Conservation (phyloP, 2,888 invertebrate species). For the Cistogaster globosa region DNA sequence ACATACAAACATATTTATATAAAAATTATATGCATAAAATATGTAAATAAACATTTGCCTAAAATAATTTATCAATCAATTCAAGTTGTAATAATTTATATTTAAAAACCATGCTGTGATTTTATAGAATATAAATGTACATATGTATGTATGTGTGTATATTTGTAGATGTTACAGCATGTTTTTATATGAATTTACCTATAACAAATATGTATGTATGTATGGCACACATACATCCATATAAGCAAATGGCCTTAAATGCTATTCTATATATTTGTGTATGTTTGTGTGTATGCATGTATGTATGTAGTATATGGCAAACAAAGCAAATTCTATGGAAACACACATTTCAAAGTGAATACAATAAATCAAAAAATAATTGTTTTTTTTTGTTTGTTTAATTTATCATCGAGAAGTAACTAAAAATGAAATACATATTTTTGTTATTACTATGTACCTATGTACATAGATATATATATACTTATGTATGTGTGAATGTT, state of each 20-base stretch:
- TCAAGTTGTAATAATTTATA: too few relatives aligned
- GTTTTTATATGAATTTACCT: conserved; percentile 15
- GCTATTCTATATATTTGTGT: neutral
- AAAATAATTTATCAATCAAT: too few relatives aligned
- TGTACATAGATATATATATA: neutral
- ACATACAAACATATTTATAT: neutral
- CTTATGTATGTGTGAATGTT: neutral
- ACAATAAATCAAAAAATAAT: too few relatives aligned
- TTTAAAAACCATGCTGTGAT: neutral
- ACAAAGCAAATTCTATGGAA: conserved; percentile 41
- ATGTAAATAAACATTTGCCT: neutral
- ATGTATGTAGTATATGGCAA: conserved; percentile 1
- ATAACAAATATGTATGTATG: conserved; percentile 17
- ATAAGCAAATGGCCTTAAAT: conserved; percentile 58
- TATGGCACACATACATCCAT: neutral
- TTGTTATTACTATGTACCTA: neutral
- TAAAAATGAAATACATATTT: neutral
- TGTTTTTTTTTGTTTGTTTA: neutral
- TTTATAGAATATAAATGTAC: neutral
- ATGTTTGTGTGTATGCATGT: too few relatives aligned
- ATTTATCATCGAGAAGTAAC: neutral
- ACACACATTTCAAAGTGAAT: neutral
- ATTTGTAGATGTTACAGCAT: neutral
- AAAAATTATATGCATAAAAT: neutral
- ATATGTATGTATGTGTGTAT: neutral